Evolutionary conservation across 37 sponge, comb jelly and placozoan genomes (phyloP), one percentile per base, ranked within the genome.

Genomic region (Beroe forskalii): DNA sequence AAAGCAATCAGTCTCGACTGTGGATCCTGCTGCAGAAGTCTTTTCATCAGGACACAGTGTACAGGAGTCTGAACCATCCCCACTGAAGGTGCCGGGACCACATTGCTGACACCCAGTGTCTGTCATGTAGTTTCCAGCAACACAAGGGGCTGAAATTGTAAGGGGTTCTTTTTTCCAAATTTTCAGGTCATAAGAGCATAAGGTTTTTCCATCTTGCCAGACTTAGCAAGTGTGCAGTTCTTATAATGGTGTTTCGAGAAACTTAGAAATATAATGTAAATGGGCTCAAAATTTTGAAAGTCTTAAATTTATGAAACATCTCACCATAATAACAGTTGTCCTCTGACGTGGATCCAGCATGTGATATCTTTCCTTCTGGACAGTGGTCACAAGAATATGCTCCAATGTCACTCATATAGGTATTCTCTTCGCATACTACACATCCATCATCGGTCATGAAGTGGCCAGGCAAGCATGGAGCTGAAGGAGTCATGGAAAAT

Each of bases 61-160:
- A 12, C 55, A 48, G 12, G 55, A 17, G 6, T 6, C 55, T 17
- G 55, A 6, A 48, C 72, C 72, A 69, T 28, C 37, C 4, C 38
- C 72, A 69, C 72, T 69, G 72, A 35, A 69, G 1, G 36, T 32
- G 17, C 32, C 32, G 1, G 27, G 37, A 4, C 2, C 8, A 33
- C 72, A 69, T 36, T 69, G 37, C 38, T 69, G 37, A 33, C 72
- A 69, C 32, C 72, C 38, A 33, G 35, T 69, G 19, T 69, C 38
- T 69, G 72, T 69, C 72, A 35, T 69, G 72, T 36, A 69, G 72
- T 33, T 69, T 35, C 72, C 72, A 69, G 72, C 72, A 1, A 32
- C 9, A 32, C 72, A 69, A 3, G 72, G 72, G 14, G 36, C 72
- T 69, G 72, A 69, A 69, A 69, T 48, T n/a, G n/a, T n/a, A n/a